These are phyloP conservation scores for Cryptocephalus primarius DNA, from an alignment of 2,888 invertebrate genomes.

Conservation along the genomic window DNA sequence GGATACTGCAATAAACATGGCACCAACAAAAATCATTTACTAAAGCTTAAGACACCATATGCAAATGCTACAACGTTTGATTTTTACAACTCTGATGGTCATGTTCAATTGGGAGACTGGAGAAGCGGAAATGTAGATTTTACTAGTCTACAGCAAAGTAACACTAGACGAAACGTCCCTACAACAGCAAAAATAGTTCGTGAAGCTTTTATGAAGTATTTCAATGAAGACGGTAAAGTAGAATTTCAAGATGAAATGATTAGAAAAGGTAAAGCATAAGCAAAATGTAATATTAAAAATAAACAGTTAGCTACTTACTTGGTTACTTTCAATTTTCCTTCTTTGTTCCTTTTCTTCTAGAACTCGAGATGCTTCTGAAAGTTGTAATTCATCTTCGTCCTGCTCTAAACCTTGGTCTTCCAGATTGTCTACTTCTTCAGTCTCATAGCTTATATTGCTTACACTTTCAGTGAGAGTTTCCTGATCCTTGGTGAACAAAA, in stretches of 20 bases:
- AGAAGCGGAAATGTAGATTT: slow-evolving; percentile 7
- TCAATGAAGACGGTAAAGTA: too few relatives aligned
- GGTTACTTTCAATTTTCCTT: too few relatives aligned
- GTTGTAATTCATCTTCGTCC: too few relatives aligned
- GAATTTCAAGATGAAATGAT: too few relatives aligned
- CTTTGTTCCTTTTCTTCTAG: too few relatives aligned
- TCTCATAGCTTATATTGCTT: too few relatives aligned
- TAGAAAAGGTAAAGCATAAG: too few relatives aligned
- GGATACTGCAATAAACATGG: slow-evolving; percentile 11
- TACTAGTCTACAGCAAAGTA: slow-evolving; percentile 2
- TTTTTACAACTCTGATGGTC: slow-evolving; percentile 6
- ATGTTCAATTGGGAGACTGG: slow-evolving; percentile 7
- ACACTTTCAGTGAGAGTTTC: background rate
- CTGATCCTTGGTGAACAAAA: slow-evolving; percentile 4
- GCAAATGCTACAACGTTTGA: slow-evolving; percentile 4
- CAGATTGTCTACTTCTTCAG: too few relatives aligned
- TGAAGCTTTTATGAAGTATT: slow-evolving; percentile 7
- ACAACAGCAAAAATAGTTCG: slow-evolving; percentile 4
- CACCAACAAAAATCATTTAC: slow-evolving; percentile 7
- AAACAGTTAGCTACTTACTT: too few relatives aligned
- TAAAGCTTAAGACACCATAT: slow-evolving; percentile 2
- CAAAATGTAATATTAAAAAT: too few relatives aligned
- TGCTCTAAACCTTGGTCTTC: too few relatives aligned
- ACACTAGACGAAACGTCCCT: slow-evolving; percentile 2
- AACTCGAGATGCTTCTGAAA: too few relatives aligned